Base-by-base conservation (phyloP, 2,797 vertebrate genomes). In the Xyrichtys novacula region DNA sequence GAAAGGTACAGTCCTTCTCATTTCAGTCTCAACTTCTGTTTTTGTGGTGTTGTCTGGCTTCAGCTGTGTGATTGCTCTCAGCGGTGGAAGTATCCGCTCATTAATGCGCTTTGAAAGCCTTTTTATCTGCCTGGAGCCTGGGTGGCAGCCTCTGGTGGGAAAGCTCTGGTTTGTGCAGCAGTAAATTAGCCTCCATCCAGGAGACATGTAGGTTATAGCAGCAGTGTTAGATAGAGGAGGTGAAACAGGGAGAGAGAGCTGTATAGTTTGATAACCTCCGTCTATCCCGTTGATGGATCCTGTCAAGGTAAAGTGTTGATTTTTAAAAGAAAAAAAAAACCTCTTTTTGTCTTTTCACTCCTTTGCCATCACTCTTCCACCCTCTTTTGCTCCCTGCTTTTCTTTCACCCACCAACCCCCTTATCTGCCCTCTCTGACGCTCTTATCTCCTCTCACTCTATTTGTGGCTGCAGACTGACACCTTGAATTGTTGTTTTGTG, bases 1-100 rank as follows among this genome's bases (percentile, higher is more conserved):
- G 87, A 89, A 86, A 85, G 86, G 85, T 88, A 86, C 5, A 2
- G 66, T 47, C 68, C 31, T 15, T 55, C 14, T 38, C 26, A 29
- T 68, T 29, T 70, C 5, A 5, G 2, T 36, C 22, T 28, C 19
- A 14, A 4, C 26, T 14, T 42, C 15, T 19, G 17, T 50, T 29
- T 54, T 5, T 38, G 4, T 0, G 19, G 40, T 71, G 44, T 60
- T 42, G 31, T 49, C 26, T 26, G 5, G 11, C 29, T 44, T 47
- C 19, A 53, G 53, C 63, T 65, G 65, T 38, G 1, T 20, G 47
- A 36, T 25, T 49, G 17, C 54, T 61, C 29, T 42, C 17, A 0
- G 5, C 5, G 7, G 25, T 39, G 39, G 62, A 67, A 67, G 39
- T 34, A 43, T 78, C 54, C 0, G 25, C 63, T 81, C 20, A 57